Base-by-base conservation (phyloP, 2,113 vertebrate species). In the Thymallus thymallus region DNA sequence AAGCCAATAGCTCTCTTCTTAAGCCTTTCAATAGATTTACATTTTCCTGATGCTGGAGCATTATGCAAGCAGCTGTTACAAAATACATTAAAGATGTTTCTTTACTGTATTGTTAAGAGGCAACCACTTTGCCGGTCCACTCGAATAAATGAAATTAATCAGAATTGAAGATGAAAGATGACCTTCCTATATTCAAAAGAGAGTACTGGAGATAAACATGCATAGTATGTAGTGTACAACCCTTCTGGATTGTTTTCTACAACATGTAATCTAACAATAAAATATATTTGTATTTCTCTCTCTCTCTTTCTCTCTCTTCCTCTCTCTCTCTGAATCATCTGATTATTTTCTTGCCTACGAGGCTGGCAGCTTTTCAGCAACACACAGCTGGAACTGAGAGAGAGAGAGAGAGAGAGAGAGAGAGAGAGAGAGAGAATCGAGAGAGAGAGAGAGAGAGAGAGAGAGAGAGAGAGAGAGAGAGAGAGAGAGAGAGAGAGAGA, bases 11-110 rank as follows among this genome's bases (percentile, higher is more conserved):
- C 72, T 29, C 58, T 62, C 61, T 16, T 48, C 51, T 16, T 32
- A 35, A 70, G 23, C 66, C 64, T 46, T 41, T 78, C 61, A 60
- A 7, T 32, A 65, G 69, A 56, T 74, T 66, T 74, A 23, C 3
- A 16, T 67, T 69, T 74, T 12, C n/a, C 22, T n/a, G 18, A 45
- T 24, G 1, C 63, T 55, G 20, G 60, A 73, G 41, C 62, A 67
- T 16, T 29, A 64, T 64, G 67, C 3, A 23, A 46, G 35, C 46
- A 41, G 35, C 35, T 10, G 35, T 23, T 13, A 13, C 9, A 13
- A 56, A 56, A 41, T 14, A 26, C 18, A 70, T 55, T 30, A 6
- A 70, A 24, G 3, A 24, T n/a, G 20, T 9, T 61, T 61, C 20
- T 20, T 10, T 41, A 51, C 48, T 51, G 12, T 51, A 51, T 51